Base-by-base conservation (phyloP, 2,797 vertebrate genomes). In the Diglossa cyanea region DNA sequence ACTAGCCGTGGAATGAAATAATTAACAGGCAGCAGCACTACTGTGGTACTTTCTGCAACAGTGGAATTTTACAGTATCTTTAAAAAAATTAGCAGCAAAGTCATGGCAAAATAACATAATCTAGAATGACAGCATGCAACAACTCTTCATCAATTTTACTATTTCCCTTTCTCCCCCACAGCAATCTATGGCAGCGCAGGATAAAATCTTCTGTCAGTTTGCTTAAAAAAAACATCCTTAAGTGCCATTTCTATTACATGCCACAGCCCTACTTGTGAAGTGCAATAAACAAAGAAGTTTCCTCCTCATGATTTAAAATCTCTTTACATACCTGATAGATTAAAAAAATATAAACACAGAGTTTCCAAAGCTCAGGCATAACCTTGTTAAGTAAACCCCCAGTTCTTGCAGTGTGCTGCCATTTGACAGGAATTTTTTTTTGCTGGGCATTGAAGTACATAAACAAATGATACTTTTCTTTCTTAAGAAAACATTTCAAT, bases 401-500 rank as follows among this genome's bases (percentile, higher is more conserved):
- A 74, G 44, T 60, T 92, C 78, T 53, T 23, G 5, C 39, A 88
- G 50, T 17, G 5, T 71, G 70, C 86, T 90, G 73, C 55, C n/a
- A 17, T 66, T 90, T 97, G 89, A 95, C 81, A 84, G 82, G 86
- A 85, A n/a, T 84, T 93, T 93, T 97, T 97, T 37, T 39, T 92
- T 97, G 50, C 87, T 91, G 94, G 95, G 86, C 90, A 95, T 70
- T 67, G 39, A 96, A 88, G 74, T 94, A 94, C 82, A 93, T 96
- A 98, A 98, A 97, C 98, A 98, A 98, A 97, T 97, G 47, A 95
- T 95, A 96, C 77, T 86, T 87, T 86, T 96, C 87, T 96, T 95
- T 51, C 96, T 97, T 94, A 97, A 97, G 94, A 97, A 98, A 98
- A 94, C 90, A 94, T 97, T 98, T 98, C 97, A 98, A 98, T 98